phyloP scores from a whole-genome alignment of 2,888 invertebrate species.

The Seladonia tumulorum region DNA sequence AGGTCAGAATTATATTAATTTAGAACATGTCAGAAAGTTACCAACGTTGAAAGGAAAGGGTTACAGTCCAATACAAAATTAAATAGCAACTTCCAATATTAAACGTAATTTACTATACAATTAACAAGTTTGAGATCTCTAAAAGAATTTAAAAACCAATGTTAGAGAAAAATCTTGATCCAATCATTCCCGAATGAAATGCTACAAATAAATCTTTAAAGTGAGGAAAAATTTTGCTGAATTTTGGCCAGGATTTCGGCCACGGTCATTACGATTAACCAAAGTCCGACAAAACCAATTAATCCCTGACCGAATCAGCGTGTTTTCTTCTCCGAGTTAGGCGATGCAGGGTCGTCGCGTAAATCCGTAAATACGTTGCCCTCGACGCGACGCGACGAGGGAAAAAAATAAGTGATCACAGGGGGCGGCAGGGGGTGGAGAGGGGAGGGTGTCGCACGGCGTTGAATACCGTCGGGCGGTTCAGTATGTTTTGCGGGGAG shows the following conservation, averaged over 20 bases:
- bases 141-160: neutral
- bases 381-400: neutral
- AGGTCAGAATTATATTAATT: too few species aligned
- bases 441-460: neutral
- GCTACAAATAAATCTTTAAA: neutral
- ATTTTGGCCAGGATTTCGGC: neutral
- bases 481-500: neutral
- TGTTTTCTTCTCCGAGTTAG: neutral
- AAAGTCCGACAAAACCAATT: neutral
- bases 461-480: neutral
- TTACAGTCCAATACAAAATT: too few species aligned
- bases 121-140: too few species aligned
- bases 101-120: too few species aligned
- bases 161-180: neutral
- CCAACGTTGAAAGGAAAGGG: too few species aligned
- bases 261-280: neutral
- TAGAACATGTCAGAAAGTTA: neutral
- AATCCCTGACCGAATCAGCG: neutral
- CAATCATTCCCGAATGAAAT: neutral
- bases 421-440: too few species aligned
- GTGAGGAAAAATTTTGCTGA: too few species aligned
- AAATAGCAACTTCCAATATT: too few species aligned
- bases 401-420: neutral
- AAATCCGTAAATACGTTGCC: neutral
- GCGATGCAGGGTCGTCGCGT: neutral